Base-by-base conservation (phyloP, 2,888 invertebrate genomes). In the Crioceris asparagi region DNA sequence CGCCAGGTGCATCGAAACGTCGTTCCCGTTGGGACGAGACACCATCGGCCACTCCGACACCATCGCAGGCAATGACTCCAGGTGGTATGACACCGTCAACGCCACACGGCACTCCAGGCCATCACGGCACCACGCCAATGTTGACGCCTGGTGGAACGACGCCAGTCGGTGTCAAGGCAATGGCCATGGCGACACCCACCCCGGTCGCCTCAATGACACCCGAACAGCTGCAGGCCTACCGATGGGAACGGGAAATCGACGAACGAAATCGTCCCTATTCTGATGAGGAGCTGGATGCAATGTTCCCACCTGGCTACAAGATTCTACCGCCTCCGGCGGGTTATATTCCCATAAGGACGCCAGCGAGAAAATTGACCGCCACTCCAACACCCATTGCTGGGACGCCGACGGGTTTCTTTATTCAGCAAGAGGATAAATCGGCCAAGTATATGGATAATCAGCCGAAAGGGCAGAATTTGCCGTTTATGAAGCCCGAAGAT, bases 401-500 rank as follows among this genome's bases (percentile, higher is more conserved):
- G 49, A 90, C 90, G 35, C 88, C 90, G 25, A 81, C 83, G 53
- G 93, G 94, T 43, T 94, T 94, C 71, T 91, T 91, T 68, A 93
- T 94, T 62, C 93, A 93, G 66, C 79, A 81, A 56, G 88, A 90
- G 66, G 88, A 90, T 59, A 80, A 83, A 62, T 77, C 78, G 34
- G 77, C 82, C 1, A 90, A 90, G 56, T 85, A 85, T 62, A 80
- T 93, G 55, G 97, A 98, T 63, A 91, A 91, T 60, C 98, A 99
- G 68, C 98, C 98, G 1, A 96, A 57, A 43, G 56, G 56, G 1
- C 73, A 75, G 54, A 97, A 97, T 68, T 72, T 98, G 52, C 98
- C 98, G 11, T 93, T 98, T 62, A 87, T 98, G 82, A 98, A 99
- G 65, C 98, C 98, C 0, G 98, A 99, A 66, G 96, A 96, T 68